These are phyloP conservation scores for Cataglyphis albicans DNA, from an alignment of 2,888 invertebrate species.

Conservation along the genomic window DNA sequence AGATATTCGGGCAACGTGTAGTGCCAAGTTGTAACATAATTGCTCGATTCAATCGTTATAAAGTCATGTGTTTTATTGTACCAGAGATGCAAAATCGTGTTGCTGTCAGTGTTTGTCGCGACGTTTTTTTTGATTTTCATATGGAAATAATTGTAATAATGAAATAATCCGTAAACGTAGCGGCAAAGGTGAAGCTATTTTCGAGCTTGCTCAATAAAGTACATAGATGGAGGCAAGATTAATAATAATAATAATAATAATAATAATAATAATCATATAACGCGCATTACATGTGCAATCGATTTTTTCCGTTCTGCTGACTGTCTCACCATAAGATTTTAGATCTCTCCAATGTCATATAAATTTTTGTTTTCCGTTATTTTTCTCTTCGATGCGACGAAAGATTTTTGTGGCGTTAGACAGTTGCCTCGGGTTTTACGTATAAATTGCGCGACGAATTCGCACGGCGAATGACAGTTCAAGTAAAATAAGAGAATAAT, in stretches of 20 bases:
- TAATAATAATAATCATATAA: conserved; percentile 49
- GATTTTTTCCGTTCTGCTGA: conserved; percentile 41
- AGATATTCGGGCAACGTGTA: conserved; percentile 41
- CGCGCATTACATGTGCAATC: conserved; percentile 36
- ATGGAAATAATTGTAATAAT: not conserved
- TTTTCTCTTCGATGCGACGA: conserved; percentile 15
- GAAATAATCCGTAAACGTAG: conserved; percentile 43
- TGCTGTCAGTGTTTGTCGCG: conserved; percentile 45
- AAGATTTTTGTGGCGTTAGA: conserved; percentile 54
- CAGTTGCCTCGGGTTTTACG: conserved; percentile 34
- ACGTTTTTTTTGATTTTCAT: not conserved
- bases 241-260: conserved; percentile 1
- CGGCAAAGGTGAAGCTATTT: conserved; percentile 31
- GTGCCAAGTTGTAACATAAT: conserved; percentile 48
- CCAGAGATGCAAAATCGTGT: conserved; percentile 43
- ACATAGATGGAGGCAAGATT: not conserved
- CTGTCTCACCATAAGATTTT: not conserved
- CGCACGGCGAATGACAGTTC: conserved; percentile 59
- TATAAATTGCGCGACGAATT: conserved; percentile 68
- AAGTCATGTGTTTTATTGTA: conserved; percentile 59
- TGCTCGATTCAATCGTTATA: conserved; percentile 65
- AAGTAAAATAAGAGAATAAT: conserved; percentile 63
- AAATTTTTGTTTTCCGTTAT: conserved; percentile 50
- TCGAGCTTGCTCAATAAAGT: conserved; percentile 30
- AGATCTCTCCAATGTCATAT: not conserved